Evolutionary conservation across 2,113 vertebrate genomes (phyloP), one percentile per base, ranked within the genome.

Genomic region (Dissostichus mawsoni): DNA sequence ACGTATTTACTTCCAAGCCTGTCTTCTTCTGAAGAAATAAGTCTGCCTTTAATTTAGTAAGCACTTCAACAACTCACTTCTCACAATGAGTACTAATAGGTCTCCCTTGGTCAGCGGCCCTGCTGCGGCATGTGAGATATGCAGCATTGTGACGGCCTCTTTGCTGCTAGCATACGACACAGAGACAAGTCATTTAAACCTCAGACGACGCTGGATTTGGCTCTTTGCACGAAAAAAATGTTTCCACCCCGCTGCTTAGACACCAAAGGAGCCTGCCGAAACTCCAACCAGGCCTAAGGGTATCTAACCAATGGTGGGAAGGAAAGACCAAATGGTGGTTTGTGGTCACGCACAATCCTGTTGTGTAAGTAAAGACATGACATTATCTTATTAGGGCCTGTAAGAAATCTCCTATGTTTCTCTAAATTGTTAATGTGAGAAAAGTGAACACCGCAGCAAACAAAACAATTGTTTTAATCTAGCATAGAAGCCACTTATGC

Each of bases 1-100:
- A 88, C 87, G 78, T 85, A 89, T 92, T 91, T 89, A 92, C 72
- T 83, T 79, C 87, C 82, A 79, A 81, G 56, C 67, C 81, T 47
- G 68, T 74, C 76, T 83, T 83, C 82, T 81, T 78, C 44, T 74
- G 67, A 68, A 87, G 80, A 86, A 83, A 70, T 55, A 73, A 86
- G 77, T 87, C 91, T 92, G 91, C 75, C 78, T 92, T 92, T 92
- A 84, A 92, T 94, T 94, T 92, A 68, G 69, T 11, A 23, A 80
- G 81, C 72, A 86, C 85, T 91, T 91, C 53, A 69, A 87, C 81
- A 81, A 75, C 89, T 82, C 62, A 78, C 84, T 89, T 86, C 82
- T 83, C 84, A 78, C 73, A 93, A 87, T 76, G 86, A 89, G 68
- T 85, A 73, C 87, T 90, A 93, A 92, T 93, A 76, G 76, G 47